Percentiles rank a stretch among this genome's conserved stretches.
These are phyloP conservation scores for Scaptodrosophila latifasciaeformis DNA, from an alignment of 2,888 invertebrate species.

Conservation along the genomic window DNA sequence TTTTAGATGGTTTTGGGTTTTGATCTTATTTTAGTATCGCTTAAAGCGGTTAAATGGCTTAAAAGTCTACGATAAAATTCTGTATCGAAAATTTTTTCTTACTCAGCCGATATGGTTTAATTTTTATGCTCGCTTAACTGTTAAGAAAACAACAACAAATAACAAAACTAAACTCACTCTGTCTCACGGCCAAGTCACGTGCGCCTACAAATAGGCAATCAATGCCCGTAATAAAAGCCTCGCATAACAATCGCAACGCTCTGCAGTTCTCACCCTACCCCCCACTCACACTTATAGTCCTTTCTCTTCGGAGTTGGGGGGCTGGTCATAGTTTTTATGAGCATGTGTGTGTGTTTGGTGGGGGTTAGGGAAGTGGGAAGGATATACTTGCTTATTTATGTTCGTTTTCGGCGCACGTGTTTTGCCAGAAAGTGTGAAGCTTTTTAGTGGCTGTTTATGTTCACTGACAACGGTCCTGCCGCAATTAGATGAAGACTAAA, in stretches of 20 bases:
- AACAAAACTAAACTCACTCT: conserved; percentile 1
- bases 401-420: neutral
- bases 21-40: conserved; percentile 51
- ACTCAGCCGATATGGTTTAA: too few relatives aligned
- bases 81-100: too few relatives aligned
- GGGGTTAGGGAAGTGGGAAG: too few relatives aligned
- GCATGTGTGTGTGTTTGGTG: conserved; percentile 6
- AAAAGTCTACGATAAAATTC: conserved; percentile 61
- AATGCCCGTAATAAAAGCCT: conserved; percentile 47
- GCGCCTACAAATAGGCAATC: conserved; percentile 49
- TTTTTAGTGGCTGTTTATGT: neutral
- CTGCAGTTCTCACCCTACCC: neutral
- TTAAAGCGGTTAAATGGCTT: conserved; percentile 65
- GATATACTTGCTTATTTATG: too few relatives aligned
- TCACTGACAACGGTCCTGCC: neutral
- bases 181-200: conserved; percentile 41
- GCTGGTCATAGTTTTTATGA: conserved; percentile 28
- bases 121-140: conserved; percentile 45
- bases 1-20: neutral
- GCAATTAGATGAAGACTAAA: too few relatives aligned
- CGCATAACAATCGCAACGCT: conserved; percentile 8
- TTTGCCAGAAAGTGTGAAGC: neutral
- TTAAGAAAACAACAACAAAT: too few relatives aligned
- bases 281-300: neutral
- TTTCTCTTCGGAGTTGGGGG: too few relatives aligned